Base-by-base conservation (phyloP, 2,888 invertebrate genomes). In the Sinhomidia bicolor region DNA sequence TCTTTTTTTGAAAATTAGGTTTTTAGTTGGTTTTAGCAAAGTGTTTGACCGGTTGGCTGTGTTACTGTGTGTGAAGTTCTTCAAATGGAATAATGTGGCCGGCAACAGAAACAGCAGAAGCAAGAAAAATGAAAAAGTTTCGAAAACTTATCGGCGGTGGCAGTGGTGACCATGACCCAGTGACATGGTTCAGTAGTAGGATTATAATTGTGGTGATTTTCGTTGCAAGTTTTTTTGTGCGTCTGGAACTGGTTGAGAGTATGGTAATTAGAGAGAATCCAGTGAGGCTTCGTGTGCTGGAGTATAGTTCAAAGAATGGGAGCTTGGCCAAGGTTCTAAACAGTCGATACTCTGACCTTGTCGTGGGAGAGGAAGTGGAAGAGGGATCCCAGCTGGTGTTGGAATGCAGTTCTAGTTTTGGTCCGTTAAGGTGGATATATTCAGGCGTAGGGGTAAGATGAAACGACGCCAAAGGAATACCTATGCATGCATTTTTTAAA, bases 341-440 rank as follows among this genome's bases (percentile, higher is more conserved):
- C n/a, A 85, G 85, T 44, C 29, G 78, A 23, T 82, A 90, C 29
- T 90, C 90, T 1, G 90, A 90, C 32, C 20, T 90, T 23, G 82
- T 90, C 36, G 80, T 88, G 20, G 90, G 90, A 6, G 90, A 90
- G 44, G 90, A 86, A 26, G 82, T 90, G 0, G 65, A 74, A 10
- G 57, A 54, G 10, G 23, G 41, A 12, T 89, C 86, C 36, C 80
- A 85, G 74, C 41, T 90, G 23, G 89, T 90, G 29, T 32, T 90
- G 74, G 90, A 90, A 60, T 90, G 90, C 47, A 83, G 85, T 47
- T 84, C 87, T 14, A 57, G 32, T 36, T 62, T 62, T 14, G 87
- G 87, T 20, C 87, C 87, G 23, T 20, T 87, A 0, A 14, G 80
- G 29, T 87, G 87, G 87, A 74, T 81, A 23, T 80, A 81, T 23